These are phyloP conservation scores for Galago senegalensis DNA, from an alignment of 2,797 vertebrate genomes.

Conservation along the genomic window DNA sequence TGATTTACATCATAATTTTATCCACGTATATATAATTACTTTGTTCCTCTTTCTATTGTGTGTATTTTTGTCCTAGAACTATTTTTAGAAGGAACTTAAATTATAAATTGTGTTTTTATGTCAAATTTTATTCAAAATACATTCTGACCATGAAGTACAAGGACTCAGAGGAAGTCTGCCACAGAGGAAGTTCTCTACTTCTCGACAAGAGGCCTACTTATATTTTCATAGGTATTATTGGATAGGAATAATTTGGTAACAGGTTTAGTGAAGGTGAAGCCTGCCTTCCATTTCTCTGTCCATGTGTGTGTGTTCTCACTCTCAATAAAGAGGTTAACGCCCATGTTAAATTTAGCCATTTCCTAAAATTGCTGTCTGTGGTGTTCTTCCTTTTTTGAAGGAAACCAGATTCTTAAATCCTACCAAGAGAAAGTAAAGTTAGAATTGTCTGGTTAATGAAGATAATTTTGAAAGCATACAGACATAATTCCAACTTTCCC, in stretches of 20 bases:
- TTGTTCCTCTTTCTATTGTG: slow-evolving; percentile 33
- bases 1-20: not conserved
- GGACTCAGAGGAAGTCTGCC: not conserved
- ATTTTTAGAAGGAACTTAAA: slow-evolving; percentile 41
- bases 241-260: not conserved
- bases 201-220: not conserved
- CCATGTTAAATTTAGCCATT: not conserved
- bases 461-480: slow-evolving; percentile 15
- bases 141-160: not conserved
- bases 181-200: not conserved
- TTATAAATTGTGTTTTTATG: not conserved
- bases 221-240: not conserved
- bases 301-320: not conserved
- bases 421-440: slow-evolving; percentile 40
- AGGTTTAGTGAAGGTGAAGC: not conserved
- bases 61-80: slow-evolving; percentile 16
- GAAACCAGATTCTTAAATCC: slow-evolving; percentile 24
- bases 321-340: not conserved
- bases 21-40: not conserved
- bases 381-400: slow-evolving; percentile 2
- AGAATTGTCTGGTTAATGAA: slow-evolving; percentile 16
- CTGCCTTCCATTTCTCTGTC: not conserved
- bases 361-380: slow-evolving; percentile 32
- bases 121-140: slow-evolving; percentile 30
- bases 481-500: not conserved